Evolutionary conservation across 2,888 invertebrate genomes (phyloP), one percentile per base, ranked within the genome.

Genomic region (Hirtodrosophila duncani): DNA sequence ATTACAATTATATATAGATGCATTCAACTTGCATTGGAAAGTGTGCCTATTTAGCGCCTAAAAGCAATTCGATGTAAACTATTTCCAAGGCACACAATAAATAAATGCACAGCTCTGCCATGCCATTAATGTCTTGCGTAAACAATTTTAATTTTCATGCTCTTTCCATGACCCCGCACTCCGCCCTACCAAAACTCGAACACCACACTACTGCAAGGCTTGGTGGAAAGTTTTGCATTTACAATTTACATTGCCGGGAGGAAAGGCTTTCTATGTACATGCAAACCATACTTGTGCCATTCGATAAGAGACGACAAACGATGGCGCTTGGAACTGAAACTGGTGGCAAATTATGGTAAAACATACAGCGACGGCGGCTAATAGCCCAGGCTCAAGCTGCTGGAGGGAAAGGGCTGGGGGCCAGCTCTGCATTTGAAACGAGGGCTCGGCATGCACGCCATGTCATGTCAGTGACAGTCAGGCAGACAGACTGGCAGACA

Each of bases 81-180:
- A 64, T 63, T 62, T 49, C 49, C 36, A 42, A n/a, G n/a, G n/a
- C n/a, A n/a, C n/a, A 42, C 46, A 67, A 50, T 49, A 43, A 60
- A 61, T 46, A 60, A 37, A 18, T 27, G 10, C 39, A 24, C 33
- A 27, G 23, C n/a, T n/a, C n/a, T n/a, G 34, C 38, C 53, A 56
- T 27, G 53, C 53, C 72, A 65, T 67, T 67, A 70, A 72, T 78
- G 67, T 63, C 79, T 78, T 57, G 67, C 75, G 79, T 79, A 74
- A 74, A 74, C 72, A 74, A 74, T 74, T 74, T 79, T 79, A 74
- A 74, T 75, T 79, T 79, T 33, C n/a, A n/a, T n/a, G n/a, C n/a
- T n/a, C n/a, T n/a, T n/a, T n/a, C n/a, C n/a, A n/a, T n/a, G n/a
- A n/a, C n/a, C n/a, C n/a, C n/a, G n/a, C n/a, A n/a, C n/a, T n/a